These are phyloP conservation scores for Apomyelois bistriatella DNA, from an alignment of 2,888 invertebrate species.

Conservation along the genomic window DNA sequence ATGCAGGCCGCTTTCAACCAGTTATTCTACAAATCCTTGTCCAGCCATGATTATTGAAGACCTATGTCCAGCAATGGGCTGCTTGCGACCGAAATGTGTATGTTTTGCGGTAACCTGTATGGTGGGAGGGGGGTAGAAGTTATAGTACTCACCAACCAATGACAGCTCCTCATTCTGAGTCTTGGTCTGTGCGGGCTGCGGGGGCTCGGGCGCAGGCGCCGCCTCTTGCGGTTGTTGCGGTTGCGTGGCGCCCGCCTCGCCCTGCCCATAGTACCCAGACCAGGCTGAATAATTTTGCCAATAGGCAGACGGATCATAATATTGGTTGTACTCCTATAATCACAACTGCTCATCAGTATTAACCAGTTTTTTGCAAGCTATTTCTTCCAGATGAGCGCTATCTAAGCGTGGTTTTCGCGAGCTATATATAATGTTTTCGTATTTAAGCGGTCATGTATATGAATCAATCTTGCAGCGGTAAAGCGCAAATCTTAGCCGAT, in stretches of 20 bases:
- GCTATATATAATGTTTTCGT: background rate
- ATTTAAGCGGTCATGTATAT: no score
- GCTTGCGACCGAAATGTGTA: no score
- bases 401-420: constrained; percentile 13
- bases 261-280: constrained; percentile 87
- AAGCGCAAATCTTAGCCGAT: background rate
- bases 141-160: constrained; percentile 83
- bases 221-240: constrained; percentile 37
- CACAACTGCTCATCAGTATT: constrained; percentile 41
- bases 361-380: constrained; percentile 1
- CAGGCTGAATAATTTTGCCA: constrained; percentile 93
- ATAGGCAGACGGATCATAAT: constrained; percentile 91
- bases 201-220: constrained; percentile 34
- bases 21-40: no score
- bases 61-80: no score
- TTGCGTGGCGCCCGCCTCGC: constrained; percentile 75
- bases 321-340: constrained; percentile 85
- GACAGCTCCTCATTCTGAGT: constrained; percentile 84
- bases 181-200: constrained; percentile 44
- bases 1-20: no score
- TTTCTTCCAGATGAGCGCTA: constrained; percentile 4
- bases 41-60: no score
- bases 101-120: no score
- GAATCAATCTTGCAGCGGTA: background rate
- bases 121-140: no score